Percentiles rank a stretch among this genome's conserved stretches.
Conservation (phyloP, 2,888 invertebrate genomes). For the Caenorhabditis macrosperma region DNA sequence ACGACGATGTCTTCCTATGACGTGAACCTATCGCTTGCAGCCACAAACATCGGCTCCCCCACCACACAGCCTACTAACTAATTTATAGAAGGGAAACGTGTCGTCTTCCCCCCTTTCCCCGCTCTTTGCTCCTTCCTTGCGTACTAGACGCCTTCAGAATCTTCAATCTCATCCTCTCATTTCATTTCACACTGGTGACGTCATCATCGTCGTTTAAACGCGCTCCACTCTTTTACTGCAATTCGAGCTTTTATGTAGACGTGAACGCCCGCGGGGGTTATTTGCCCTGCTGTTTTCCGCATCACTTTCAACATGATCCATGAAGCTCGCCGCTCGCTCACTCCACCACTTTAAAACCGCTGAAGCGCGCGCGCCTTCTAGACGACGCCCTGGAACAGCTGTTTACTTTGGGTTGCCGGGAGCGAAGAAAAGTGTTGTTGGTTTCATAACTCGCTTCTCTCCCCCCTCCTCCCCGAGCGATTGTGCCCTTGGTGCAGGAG, state of each 20-base stretch:
- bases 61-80: constrained; percentile 20
- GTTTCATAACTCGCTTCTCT: neutral
- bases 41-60: neutral
- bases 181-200: neutral
- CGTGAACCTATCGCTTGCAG: neutral
- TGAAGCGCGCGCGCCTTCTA: neutral
- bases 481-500: neutral
- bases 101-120: constrained; percentile 1
- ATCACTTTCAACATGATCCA: no score
- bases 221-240: no score
- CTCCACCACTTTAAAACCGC: neutral
- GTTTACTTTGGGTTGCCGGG: neutral
- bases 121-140: neutral
- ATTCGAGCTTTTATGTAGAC: no score
- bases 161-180: neutral
- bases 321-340: no score
- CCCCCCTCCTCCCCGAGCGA: neutral
- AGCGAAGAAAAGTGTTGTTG: neutral
- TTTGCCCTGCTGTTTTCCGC: no score
- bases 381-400: neutral
- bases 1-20: neutral
- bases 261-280: no score
- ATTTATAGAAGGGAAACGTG: neutral
- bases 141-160: neutral
- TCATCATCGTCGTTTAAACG: no score